Evolutionary conservation across 2,113 vertebrate genomes (phyloP).

Genomic region (Donacobius atricapilla): DNA sequence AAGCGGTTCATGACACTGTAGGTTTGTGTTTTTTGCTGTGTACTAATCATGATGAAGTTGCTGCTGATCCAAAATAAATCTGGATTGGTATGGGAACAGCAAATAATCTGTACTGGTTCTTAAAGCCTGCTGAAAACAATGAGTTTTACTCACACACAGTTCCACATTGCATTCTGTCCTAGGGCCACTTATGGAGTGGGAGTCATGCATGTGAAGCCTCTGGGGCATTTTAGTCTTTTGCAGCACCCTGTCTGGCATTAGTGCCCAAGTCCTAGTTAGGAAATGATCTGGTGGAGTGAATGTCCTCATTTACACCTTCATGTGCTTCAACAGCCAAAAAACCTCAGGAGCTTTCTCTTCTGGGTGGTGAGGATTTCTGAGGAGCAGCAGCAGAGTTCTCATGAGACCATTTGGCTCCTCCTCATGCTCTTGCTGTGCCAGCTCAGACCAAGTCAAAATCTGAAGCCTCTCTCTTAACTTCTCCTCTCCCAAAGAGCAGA

Average conservation of each 20-base stretch:
- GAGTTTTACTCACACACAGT: constrained; percentile 7
- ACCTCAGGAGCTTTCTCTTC: not conserved
- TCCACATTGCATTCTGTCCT: not conserved
- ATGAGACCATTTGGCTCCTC: not conserved
- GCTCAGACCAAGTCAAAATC: not conserved
- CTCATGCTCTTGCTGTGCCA: not conserved
- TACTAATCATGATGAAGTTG: constrained; percentile 17
- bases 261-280: constrained; percentile 4
- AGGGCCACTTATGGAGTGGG: not conserved
- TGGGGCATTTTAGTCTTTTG: constrained; percentile 23
- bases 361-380: not conserved
- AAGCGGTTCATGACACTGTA: not conserved
- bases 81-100: constrained; percentile 50
- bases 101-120: constrained; percentile 49
- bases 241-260: not conserved
- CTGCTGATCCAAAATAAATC: constrained; percentile 60
- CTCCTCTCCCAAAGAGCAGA: not conserved
- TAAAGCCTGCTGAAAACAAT: constrained; percentile 45
- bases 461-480: not conserved
- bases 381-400: not conserved
- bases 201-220: not conserved
- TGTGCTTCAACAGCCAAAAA: not conserved
- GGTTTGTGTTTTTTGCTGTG: not conserved
- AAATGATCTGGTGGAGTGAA: not conserved
- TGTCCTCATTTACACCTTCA: constrained; percentile 41